Base-by-base conservation (phyloP, 2,797 vertebrate genomes). In the Pseudotriccus pelzelni region DNA sequence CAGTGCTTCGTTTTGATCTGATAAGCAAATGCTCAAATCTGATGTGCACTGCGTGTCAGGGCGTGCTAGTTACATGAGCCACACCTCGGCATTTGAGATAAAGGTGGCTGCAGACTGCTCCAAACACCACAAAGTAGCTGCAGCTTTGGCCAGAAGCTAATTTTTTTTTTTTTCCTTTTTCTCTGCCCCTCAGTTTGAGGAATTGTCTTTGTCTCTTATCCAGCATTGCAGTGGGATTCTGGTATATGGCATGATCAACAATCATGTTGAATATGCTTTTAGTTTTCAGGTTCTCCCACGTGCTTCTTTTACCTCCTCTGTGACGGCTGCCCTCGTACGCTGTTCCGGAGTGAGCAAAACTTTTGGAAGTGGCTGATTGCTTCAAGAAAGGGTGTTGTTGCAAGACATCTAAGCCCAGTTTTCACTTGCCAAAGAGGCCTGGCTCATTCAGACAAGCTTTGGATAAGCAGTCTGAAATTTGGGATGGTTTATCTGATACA, bases 1-100 rank as follows among this genome's bases (percentile, higher is more conserved):
- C 89, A 91, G 83, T 62, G 79, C 83, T 90, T 53, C 44, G 12
- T 81, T 91, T 63, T 58, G 43, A 96, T 96, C 94, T 96, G 94
- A 95, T 94, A 90, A 95, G 79, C 76, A 76, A 58, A 47, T 5
- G 7, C 73, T 93, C 52, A 67, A 41, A 89, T 90, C 60, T 87
- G 78, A 58, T 73, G 69, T 68, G 84, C 24, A 5, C 15, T 81
- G 67, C 95, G 32, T 91, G 94, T 93, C 56, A 47, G 75, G 80
- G 68, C 91, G 1, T 67, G 93, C 78, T 80, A 13, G 25, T 64
- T 91, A 55, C 41, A 9, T 27, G 60, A 89, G 39, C 88, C 89
- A 41, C 94, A 77, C 86, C 92, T 96, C 6, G 0, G 39, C 64
- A 43, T 89, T 74, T 39, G 39, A 67, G 70, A 73, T 90, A 89